Evolutionary conservation across 2,113 vertebrate genomes (phyloP), one percentile per base, ranked within the genome.

Genomic region (Agapornis roseicollis): DNA sequence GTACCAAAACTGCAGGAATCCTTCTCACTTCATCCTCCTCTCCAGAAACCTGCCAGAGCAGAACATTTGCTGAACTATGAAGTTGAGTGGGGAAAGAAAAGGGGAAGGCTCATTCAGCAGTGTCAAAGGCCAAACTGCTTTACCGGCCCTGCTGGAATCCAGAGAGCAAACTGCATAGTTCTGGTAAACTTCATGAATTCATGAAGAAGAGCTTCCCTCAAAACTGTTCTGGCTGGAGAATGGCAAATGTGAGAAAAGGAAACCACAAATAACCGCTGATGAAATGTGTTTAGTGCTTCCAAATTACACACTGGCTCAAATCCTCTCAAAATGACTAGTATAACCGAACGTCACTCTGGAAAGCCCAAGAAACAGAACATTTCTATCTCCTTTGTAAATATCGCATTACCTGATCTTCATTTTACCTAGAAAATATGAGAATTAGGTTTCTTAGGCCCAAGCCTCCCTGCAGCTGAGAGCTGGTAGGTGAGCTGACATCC

Each of bases 241-340:
- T 3, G 13, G 82, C 44, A 77, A 92, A 31, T 4, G 41, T 23
- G 60, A 63, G 77, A 72, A 63, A 80, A 94, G 85, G 79, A 96
- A 96, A 91, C 94, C 90, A 91, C 90, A 95, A 96, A 71, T 65
- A 96, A 92, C 69, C 2, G 2, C 72, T 81, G 74, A 94, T 81
- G 65, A 96, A 91, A 96, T 68, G 49, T 50, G 41, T 93, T 94
- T 87, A 96, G 80, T 5, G 2, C 77, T 94, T 92, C 37, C 80
- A 88, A 87, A 90, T 81, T 94, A 90, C 2, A 11, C 22, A 35
- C 85, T 96, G 88, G 86, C 79, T 91, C 9, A 0, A 80, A 55
- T 9, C 13, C 46, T 91, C 50, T 52, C 42, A 33, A 60, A 77
- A 53, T 42, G 42, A 65, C 25, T 56, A 61, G 76, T 46, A 84